Percentiles rank a stretch among this genome's conserved stretches.
These are phyloP conservation scores for Bothrops jararaca DNA, from an alignment of 2,113 vertebrate genomes.

Conservation along the genomic window DNA sequence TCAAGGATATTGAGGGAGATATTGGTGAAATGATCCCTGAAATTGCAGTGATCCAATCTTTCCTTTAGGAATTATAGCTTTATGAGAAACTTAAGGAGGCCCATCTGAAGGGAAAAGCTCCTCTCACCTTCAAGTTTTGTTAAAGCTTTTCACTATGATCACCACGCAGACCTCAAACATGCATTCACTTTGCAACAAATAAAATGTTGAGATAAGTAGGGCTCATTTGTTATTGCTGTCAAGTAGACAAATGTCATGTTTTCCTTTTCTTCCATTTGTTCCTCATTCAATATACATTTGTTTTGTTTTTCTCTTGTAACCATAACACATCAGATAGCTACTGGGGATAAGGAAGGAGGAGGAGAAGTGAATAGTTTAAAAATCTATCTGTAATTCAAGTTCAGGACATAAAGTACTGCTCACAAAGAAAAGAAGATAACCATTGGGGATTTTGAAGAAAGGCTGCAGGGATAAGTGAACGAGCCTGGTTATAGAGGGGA, in stretches of 20 bases:
- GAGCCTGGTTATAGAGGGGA: not conserved
- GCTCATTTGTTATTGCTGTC: not conserved
- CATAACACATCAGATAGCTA: not conserved
- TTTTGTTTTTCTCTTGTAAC: not conserved
- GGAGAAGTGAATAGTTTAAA: not conserved
- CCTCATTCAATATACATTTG: not conserved
- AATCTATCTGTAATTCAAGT: not conserved
- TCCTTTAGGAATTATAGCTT: not conserved
- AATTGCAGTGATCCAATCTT: not conserved
- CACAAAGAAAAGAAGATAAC: not conserved
- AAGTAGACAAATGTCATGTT: not conserved
- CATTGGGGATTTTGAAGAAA: not conserved
- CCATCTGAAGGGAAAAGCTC: not conserved
- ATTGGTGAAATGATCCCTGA: not conserved
- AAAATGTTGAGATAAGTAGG: not conserved
- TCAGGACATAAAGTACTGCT: not conserved
- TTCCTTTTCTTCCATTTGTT: not conserved
- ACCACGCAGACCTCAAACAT: not conserved
- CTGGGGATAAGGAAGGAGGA: not conserved
- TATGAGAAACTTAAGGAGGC: not conserved
- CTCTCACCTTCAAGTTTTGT: not conserved
- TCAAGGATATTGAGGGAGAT: not conserved
- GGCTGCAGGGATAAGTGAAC: not conserved
- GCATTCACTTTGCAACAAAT: not conserved
- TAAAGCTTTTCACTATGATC: not conserved